Conservation (phyloP, 1,140 invertebrate species). For the Rhizoglyphus robini region DNA sequence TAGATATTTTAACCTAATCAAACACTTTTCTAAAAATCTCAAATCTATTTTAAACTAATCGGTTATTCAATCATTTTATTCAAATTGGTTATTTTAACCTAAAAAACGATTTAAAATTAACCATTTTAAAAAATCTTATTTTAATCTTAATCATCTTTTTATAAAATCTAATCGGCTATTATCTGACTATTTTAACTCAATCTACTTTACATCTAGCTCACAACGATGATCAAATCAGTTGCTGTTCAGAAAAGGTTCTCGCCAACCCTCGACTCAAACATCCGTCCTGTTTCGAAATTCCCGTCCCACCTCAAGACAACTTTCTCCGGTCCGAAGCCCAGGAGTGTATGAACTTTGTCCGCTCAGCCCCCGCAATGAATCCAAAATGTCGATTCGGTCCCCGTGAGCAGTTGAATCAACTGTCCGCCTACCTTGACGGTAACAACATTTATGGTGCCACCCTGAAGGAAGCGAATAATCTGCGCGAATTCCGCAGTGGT, state of each 20-base stretch:
- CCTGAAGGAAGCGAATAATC: conserved; percentile 13
- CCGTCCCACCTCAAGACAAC: conserved; percentile 72
- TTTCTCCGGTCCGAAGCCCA: conserved; percentile 50
- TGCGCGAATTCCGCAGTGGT: conserved; percentile 30
- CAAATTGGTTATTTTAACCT: too few relatives aligned
- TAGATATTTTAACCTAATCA: too few relatives aligned
- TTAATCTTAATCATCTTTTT: too few relatives aligned
- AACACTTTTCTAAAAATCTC: too few relatives aligned
- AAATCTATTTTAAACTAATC: too few relatives aligned
- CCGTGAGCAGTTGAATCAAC: conserved; percentile 54
- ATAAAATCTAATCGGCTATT: too few relatives aligned
- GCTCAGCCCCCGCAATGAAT: conserved; percentile 24
- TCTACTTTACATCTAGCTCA: conserved; percentile 6
- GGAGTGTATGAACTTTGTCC: conserved; percentile 32
- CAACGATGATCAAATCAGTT: conserved; percentile 8
- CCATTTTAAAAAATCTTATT: too few relatives aligned
- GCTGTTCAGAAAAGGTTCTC: conserved; percentile 14
- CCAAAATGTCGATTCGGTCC: conserved; percentile 26
- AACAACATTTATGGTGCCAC: conserved; percentile 55
- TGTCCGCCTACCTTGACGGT: conserved; percentile 54
- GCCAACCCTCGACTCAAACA: conserved; percentile 35
- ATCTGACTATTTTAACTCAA: too few relatives aligned
- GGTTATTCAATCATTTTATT: too few relatives aligned
- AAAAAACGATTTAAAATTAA: too few relatives aligned
- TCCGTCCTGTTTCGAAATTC: conserved; percentile 78